A percentile compares a stretch with the other conserved stretches of the same genome.
Conservation (phyloP, 2,797 vertebrate genomes). For the Hoplostethus mediterraneus region DNA sequence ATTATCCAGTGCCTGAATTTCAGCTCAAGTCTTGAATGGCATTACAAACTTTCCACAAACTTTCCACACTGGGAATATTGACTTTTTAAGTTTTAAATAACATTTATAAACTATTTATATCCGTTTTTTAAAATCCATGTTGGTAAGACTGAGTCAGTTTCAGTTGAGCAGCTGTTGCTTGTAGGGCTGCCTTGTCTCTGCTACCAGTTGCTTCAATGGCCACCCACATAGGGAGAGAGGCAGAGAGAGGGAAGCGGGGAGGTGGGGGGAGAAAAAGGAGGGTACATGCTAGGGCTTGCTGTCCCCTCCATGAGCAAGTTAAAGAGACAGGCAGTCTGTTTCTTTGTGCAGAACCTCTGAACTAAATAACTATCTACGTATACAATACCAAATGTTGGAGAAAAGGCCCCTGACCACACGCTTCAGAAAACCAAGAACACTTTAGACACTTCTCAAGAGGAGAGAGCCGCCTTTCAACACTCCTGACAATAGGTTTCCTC, state of each 20-base stretch:
- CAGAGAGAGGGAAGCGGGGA: not conserved
- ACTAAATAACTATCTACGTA: not conserved
- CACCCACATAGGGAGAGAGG: slow-evolving; percentile 71
- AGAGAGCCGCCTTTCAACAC: slow-evolving; percentile 1
- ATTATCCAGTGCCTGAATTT: slow-evolving; percentile 15
- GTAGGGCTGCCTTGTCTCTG: slow-evolving; percentile 25
- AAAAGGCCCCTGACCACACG: not conserved
- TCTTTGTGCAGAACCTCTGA: not conserved
- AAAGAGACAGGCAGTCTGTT: slow-evolving; percentile 35
- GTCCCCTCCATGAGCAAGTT: slow-evolving; percentile 18
- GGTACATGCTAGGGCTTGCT: slow-evolving; percentile 76
- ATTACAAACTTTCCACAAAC: slow-evolving; percentile 11
- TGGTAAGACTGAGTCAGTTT: not conserved
- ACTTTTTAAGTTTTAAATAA: not conserved
- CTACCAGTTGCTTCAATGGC: slow-evolving; percentile 72
- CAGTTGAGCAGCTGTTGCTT: slow-evolving; percentile 70
- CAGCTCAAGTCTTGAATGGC: not conserved
- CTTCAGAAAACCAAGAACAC: not conserved
- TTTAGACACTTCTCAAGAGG: not conserved
- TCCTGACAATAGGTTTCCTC: slow-evolving; percentile 39
- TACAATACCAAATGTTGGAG: not conserved
- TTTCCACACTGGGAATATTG: not conserved
- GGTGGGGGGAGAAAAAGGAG: not conserved
- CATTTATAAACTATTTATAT: not conserved
- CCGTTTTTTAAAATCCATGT: not conserved